These are phyloP conservation scores for Ganaspis brasiliensis DNA, from an alignment of 2,888 invertebrate genomes.

Conservation along the genomic window DNA sequence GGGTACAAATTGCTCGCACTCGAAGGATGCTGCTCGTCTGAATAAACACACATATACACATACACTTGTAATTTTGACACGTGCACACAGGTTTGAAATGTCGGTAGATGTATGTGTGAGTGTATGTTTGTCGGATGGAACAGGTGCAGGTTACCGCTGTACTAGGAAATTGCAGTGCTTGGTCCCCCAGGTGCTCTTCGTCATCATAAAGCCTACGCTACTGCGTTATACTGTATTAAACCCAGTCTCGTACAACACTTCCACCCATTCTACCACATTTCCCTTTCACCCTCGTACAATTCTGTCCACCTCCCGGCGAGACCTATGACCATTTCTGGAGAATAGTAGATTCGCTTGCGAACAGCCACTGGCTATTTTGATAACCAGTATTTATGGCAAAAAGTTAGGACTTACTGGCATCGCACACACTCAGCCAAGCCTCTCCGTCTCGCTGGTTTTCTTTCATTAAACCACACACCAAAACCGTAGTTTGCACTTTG, in stretches of 20 bases:
- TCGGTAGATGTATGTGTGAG: conserved; percentile 22
- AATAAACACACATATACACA: conserved; percentile 38
- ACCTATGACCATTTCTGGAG: conserved; percentile 62
- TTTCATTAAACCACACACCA: conserved; percentile 39
- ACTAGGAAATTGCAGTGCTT: conserved; percentile 77
- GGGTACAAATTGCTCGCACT: conserved; percentile 70
- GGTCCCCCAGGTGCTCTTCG: conserved; percentile 80
- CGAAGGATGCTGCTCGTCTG: conserved; percentile 60
- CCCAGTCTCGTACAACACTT: conserved; percentile 71
- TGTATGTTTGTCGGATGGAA: conserved; percentile 61
- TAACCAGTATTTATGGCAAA: conserved; percentile 79
- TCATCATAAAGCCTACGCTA: conserved; percentile 80
- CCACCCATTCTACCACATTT: conserved; percentile 51
- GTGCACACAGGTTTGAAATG: conserved; percentile 35
- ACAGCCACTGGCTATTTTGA: conserved; percentile 63
- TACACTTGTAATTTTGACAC: conserved; percentile 48
- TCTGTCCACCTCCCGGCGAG: conserved; percentile 58
- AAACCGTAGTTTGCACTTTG: conserved; percentile 17
- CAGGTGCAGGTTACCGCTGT: conserved; percentile 74
- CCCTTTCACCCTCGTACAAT: conserved; percentile 34
- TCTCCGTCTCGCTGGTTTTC: conserved; percentile 50
- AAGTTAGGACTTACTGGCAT: conserved; percentile 68
- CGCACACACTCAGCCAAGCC: conserved; percentile 6
- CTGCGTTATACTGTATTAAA: conserved; percentile 78
- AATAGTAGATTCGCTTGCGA: conserved; percentile 57